Evolutionary conservation across 2,888 invertebrate species (phyloP), one percentile per base, ranked within the genome.

Genomic region (Drosophila kanekoi): DNA sequence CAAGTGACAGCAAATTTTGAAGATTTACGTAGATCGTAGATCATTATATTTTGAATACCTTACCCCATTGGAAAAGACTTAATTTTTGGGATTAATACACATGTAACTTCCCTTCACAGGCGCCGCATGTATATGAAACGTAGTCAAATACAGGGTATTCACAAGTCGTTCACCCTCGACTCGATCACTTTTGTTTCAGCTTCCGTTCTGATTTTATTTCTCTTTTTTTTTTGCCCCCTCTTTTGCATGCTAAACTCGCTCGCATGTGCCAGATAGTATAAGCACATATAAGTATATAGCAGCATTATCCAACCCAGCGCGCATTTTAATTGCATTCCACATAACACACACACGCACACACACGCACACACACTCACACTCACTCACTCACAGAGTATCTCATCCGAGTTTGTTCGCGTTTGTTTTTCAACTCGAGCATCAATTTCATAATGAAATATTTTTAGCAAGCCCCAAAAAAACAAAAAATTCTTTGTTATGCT

Each of bases 291-390:
- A 65, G 59, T 58, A 65, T 75, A 67, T 66, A 51, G 61, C 53
- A 51, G 58, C 64, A 75, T 79, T 78, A 83, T 78, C 78, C 81
- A 70, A 68, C 62, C 58, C 74, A 65, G 74, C 68, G 84, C 71
- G 65, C 79, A 81, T 83, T 89, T 87, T 81, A 89, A 85, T 89
- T 85, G 85, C 84, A 89, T 85, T 84, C 69, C 71, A 58, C 62
- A 72, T 41, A 59, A 38, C 35, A 23, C 49, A 9, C 40, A 52
- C 44, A 66, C 41, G 51, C 40, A 40, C 40, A 23, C 38, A 44
- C 52, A 23, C 33, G 2, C 16, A 18, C 37, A n/a, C 40, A 48
- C 37, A 18, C 32, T 20, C 37, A 40, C 44, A 41, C 23, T 18
- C 40, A 45, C 40, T 51, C 53, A 41, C n/a, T 28, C 8, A 28